A percentile compares a stretch with the other conserved stretches of the same genome.
phyloP scores from a whole-genome alignment of 2,113 vertebrate species.

The Chloroceryle aenea region DNA sequence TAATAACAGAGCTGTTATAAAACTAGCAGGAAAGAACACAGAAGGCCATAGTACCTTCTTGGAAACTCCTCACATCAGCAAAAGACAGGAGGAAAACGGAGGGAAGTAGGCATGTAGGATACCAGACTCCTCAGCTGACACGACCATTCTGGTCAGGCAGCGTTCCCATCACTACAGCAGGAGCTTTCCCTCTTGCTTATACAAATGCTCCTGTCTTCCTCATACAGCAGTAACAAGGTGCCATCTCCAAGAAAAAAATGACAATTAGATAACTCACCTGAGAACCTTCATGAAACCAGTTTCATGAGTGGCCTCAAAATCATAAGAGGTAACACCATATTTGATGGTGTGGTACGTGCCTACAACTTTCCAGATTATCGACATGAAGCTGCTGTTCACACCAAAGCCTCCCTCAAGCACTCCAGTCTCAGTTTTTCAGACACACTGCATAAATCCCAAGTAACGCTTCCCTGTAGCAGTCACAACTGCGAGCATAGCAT shows the following conservation, averaged over 20 bases:
- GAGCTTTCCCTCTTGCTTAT: neutral
- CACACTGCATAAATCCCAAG: conserved; percentile 8
- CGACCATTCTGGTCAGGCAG: neutral
- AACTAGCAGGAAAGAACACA: neutral
- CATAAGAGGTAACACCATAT: neutral
- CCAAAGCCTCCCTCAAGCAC: neutral
- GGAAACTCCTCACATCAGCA: neutral
- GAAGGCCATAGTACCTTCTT: neutral
- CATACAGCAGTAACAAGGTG: neutral
- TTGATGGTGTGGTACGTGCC: neutral
- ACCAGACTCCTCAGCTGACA: neutral
- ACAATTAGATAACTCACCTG: neutral
- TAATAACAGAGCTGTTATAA: neutral
- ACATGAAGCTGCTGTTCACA: neutral
- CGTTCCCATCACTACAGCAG: neutral
- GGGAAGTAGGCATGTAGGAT: neutral
- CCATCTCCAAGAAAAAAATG: neutral
- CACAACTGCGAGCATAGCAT: conserved; percentile 28
- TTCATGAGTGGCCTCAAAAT: neutral
- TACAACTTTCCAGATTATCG: neutral
- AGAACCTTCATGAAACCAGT: neutral
- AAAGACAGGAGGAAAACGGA: neutral
- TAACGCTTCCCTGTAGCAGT: neutral
- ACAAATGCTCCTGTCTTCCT: neutral
- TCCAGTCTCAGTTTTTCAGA: neutral